Conservation (phyloP, 2,797 vertebrate species). For the Lacerta bilineata region DNA sequence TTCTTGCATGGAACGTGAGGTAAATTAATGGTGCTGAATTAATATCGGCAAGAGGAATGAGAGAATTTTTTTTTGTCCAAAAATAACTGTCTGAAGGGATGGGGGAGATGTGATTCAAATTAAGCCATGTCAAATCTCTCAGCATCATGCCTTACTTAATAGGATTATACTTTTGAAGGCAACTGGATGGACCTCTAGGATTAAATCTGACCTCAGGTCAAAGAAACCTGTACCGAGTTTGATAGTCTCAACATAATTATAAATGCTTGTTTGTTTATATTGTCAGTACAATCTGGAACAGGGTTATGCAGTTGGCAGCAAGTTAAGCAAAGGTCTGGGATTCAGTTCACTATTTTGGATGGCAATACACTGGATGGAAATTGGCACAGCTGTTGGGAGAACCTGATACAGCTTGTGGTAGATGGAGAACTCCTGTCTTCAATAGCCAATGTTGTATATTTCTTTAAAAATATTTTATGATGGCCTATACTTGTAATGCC, state of each 20-base stretch:
- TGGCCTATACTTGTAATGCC: too few relatives aligned
- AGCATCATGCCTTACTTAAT: conserved; percentile 61
- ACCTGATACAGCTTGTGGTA: conserved; percentile 60
- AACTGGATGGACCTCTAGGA: conserved; percentile 51
- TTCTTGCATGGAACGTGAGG: conserved; percentile 31
- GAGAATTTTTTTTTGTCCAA: conserved; percentile 47
- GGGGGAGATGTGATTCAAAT: conserved; percentile 50
- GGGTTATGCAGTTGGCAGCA: conserved; percentile 52
- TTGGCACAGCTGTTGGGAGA: conserved; percentile 73
- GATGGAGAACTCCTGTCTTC: conserved; percentile 64
- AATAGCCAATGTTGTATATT: conserved; percentile 52
- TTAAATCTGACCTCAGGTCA: conserved; percentile 60
- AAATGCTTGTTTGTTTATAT: conserved; percentile 64
- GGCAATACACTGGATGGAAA: conserved; percentile 28
- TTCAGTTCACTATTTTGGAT: conserved; percentile 67
- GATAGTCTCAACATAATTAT: conserved; percentile 50
- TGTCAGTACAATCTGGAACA: conserved; percentile 53
- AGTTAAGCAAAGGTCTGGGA: conserved; percentile 59
- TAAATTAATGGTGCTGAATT: conserved; percentile 46
- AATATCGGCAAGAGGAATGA: conserved; percentile 8
- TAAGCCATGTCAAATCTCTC: conserved; percentile 46
- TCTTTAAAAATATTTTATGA: neutral
- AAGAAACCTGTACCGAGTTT: conserved; percentile 37
- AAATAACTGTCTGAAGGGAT: conserved; percentile 56
- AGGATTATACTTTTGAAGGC: conserved; percentile 59